Evolutionary conservation across 2,888 invertebrate species (phyloP), one percentile per base, ranked within the genome.

Genomic region (Philereme transversata): DNA sequence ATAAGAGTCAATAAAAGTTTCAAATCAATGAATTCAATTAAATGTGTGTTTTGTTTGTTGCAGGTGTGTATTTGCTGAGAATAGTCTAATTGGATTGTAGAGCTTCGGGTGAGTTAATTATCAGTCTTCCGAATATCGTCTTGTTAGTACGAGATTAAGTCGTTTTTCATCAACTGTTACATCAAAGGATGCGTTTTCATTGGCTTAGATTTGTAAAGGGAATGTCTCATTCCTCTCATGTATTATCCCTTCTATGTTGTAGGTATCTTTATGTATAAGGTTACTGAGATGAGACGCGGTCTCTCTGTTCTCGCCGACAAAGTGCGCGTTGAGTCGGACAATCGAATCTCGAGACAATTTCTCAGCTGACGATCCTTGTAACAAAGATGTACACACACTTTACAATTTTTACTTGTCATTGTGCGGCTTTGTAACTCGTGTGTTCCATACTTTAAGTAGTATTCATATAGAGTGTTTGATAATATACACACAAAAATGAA

Each of bases 311-410:
- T 63, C 63, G 79, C 82, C 85, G 84, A 86, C 88, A 87, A 88
- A 87, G 87, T 79, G 79, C 78, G 81, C 79, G 82, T 81, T 80
- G 78, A 75, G 73, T 72, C 76, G 76, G 77, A 87, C 88, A 86
- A 86, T 88, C 83, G 81, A 84, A 87, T 88, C 83, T 76, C 78
- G 79, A 79, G 83, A 84, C 86, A 83, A 83, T 84, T 84, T 85
- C 84, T 64, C 60, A 63, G 62, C 52, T 59, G 55, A 62, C 48
- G 54, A 78, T 73, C 79, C 78, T 76, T 78, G 75, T 73, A 65
- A 59, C 57, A 52, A 55, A 65, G 68, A 69, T 66, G 64, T 56
- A 57, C 51, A 62, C 57, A 60, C 57, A 51, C 47, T 62, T 22
- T 60, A 50, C 53, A 41, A 51, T 57, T 53, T 47, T 61, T 51